A percentile compares a stretch with the other conserved stretches of the same genome.
Evolutionary conservation across 2,797 vertebrate genomes (phyloP).

Genomic region (Alcedo atthis): DNA sequence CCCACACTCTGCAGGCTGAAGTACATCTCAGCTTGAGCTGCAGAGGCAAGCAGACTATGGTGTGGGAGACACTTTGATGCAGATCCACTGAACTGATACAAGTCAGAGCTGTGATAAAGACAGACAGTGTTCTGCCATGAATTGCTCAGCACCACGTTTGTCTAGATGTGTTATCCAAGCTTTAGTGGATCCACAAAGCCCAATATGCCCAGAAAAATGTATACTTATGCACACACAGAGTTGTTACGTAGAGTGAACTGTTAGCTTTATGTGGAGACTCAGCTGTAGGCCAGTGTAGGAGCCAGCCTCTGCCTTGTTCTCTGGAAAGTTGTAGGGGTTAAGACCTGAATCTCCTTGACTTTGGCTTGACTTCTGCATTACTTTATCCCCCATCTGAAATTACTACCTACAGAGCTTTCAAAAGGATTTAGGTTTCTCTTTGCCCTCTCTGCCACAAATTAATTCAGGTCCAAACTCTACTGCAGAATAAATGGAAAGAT

Average conservation of each 20-base stretch:
- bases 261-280: not conserved
- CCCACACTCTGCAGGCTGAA: not conserved
- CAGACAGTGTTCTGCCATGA: not conserved
- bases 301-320: not conserved
- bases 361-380: conserved; percentile 37
- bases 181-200: conserved; percentile 9
- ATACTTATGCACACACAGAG: not conserved
- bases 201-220: not conserved
- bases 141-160: not conserved
- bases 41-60: not conserved
- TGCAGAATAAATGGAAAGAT: conserved; percentile 38
- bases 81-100: not conserved
- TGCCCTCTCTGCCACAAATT: conserved; percentile 24
- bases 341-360: conserved; percentile 48
- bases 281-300: conserved; percentile 14
- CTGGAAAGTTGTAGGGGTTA: conserved; percentile 13
- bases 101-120: not conserved
- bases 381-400: conserved; percentile 61
- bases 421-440: conserved; percentile 57
- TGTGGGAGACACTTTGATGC: not conserved
- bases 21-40: not conserved
- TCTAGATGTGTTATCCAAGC: not conserved
- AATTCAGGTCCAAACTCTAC: conserved; percentile 38
- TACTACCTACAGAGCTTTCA: conserved; percentile 32
- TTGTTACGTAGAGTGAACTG: not conserved